These are phyloP conservation scores for Sciurus carolinensis DNA, from an alignment of 2,797 vertebrate genomes.

Conservation along the genomic window DNA sequence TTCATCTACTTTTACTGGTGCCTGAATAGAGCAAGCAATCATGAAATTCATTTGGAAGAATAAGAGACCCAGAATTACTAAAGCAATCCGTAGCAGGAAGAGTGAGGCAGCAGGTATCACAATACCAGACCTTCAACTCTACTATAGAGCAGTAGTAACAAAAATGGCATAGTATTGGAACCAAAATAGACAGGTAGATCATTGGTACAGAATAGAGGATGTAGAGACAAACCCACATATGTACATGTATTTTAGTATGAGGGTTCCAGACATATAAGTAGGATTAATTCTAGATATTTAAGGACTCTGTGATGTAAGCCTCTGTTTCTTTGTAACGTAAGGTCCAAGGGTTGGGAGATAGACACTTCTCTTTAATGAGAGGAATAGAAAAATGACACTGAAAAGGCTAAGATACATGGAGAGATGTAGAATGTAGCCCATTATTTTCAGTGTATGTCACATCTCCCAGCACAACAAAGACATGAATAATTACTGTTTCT, in stretches of 20 bases:
- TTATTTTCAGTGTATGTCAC: background rate
- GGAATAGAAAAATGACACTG: background rate
- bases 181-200: too few relatives aligned
- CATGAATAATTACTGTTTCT: background rate
- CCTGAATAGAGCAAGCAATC: background rate
- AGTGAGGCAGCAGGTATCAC: too few relatives aligned
- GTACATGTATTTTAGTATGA: background rate
- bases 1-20: background rate
- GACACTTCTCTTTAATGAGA: background rate
- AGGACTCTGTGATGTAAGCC: background rate
- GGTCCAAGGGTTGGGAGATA: background rate
- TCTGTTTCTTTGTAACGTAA: constrained; percentile 20
- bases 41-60: too few relatives aligned
- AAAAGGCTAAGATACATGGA: background rate
- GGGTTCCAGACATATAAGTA: background rate
- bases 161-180: too few relatives aligned
- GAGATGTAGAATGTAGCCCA: background rate
- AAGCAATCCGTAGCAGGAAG: too few relatives aligned
- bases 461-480: background rate
- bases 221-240: background rate
- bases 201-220: too few relatives aligned
- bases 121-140: too few relatives aligned
- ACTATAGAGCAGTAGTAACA: too few relatives aligned
- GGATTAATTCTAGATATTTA: background rate
- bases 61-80: too few relatives aligned